These are phyloP conservation scores for Thecocarcelia acutangulata DNA, from an alignment of 2,888 invertebrate species.

Conservation along the genomic window DNA sequence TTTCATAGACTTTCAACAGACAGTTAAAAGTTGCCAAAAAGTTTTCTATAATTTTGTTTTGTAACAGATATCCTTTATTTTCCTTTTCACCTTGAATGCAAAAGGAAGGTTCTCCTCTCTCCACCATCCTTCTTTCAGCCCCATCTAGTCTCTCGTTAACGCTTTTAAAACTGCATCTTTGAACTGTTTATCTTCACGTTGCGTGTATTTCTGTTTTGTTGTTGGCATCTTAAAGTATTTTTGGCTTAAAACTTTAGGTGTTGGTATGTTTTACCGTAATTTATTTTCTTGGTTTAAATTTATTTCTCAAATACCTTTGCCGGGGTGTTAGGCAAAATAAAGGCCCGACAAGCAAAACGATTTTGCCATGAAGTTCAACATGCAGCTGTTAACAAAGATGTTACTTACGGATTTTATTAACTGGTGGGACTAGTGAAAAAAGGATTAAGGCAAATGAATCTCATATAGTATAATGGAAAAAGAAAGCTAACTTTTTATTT, in stretches of 20 bases:
- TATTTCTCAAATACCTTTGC: slow-evolving; percentile 50
- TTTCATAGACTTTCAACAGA: slow-evolving; percentile 61
- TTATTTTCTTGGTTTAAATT: slow-evolving; percentile 63
- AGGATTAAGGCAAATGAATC: slow-evolving; percentile 4
- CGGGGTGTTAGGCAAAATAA: slow-evolving; percentile 35
- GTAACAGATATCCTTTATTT: slow-evolving; percentile 30
- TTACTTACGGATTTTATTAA: slow-evolving; percentile 42
- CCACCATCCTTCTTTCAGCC: neutral
- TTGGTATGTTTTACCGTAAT: slow-evolving; percentile 68
- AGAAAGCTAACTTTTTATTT: neutral
- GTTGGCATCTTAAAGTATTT: slow-evolving; percentile 37
- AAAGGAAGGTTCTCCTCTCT: neutral
- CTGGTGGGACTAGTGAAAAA: neutral
- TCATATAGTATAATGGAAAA: neutral
- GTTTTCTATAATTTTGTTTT: slow-evolving; percentile 39
- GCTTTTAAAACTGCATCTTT: slow-evolving; percentile 39
- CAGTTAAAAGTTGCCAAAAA: slow-evolving; percentile 62
- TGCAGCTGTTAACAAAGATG: slow-evolving; percentile 45
- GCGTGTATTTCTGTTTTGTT: slow-evolving; percentile 9
- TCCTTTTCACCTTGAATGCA: slow-evolving; percentile 42
- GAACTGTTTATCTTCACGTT: slow-evolving; percentile 21
- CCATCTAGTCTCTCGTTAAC: neutral
- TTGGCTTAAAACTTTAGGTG: slow-evolving; percentile 63
- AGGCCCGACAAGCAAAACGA: neutral
- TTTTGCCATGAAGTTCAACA: slow-evolving; percentile 25